phyloP scores from a whole-genome alignment of 2,888 invertebrate genomes.

The Entomobrya proxima region DNA sequence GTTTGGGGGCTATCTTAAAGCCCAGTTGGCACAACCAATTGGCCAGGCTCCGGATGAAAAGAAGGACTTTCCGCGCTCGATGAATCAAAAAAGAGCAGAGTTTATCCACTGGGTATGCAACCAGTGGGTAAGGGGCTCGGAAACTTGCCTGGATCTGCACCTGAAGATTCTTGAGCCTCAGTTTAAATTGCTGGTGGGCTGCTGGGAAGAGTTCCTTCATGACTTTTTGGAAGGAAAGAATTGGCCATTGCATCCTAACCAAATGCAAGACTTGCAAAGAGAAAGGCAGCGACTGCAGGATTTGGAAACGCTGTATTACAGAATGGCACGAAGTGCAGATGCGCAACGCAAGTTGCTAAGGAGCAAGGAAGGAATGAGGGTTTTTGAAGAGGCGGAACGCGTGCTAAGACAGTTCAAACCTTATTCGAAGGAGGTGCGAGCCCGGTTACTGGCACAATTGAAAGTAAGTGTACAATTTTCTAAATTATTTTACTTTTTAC shows the following conservation, averaged over 20 bases:
- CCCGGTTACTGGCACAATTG: background rate
- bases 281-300: constrained; percentile 58
- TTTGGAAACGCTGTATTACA: background rate
- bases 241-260: constrained; percentile 65
- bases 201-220: background rate
- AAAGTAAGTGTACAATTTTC: background rate
- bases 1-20: no score
- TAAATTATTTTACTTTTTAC: background rate
- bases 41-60: no score
- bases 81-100: constrained; percentile 33
- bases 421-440: background rate
- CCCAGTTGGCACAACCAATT: no score
- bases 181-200: background rate
- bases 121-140: constrained; percentile 2
- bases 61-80: constrained; percentile 33
- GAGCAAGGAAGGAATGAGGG: background rate
- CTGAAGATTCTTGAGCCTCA: background rate
- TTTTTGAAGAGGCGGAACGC: constrained; percentile 10
- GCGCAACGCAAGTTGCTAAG: background rate
- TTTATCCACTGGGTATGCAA: constrained; percentile 45
- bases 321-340: background rate
- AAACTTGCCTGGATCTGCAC: background rate
- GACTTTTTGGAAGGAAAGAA: background rate
- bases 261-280: background rate
- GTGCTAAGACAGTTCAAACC: background rate